Percentiles rank a stretch among this genome's conserved stretches.
Conservation (phyloP, 2,113 vertebrate genomes). For the Bubo bubo region DNA sequence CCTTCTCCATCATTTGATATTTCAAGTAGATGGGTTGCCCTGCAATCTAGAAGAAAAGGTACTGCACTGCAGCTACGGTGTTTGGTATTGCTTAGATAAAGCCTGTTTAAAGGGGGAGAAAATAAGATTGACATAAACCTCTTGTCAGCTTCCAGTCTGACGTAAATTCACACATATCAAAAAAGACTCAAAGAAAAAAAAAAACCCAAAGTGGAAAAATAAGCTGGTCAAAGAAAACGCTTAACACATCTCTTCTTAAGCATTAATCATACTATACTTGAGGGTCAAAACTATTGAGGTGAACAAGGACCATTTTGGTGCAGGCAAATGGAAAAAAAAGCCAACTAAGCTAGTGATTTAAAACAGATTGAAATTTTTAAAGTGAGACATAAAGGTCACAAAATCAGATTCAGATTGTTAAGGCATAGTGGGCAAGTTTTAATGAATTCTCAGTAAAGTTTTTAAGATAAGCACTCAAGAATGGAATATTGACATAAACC, state of each 20-base stretch:
- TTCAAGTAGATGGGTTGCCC: constrained; percentile 32
- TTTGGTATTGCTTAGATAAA: constrained; percentile 62
- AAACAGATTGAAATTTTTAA: constrained; percentile 54
- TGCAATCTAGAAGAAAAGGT: constrained; percentile 12
- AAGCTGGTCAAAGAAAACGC: constrained; percentile 52
- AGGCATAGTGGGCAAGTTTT: constrained; percentile 41
- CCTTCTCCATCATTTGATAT: constrained; percentile 34
- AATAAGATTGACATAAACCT: constrained; percentile 59
- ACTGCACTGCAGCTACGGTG: not conserved
- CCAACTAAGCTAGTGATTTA: constrained; percentile 14
- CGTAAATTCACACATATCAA: constrained; percentile 39
- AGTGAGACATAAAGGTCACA: constrained; percentile 56
- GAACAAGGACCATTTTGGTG: constrained; percentile 33
- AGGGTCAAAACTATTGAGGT: constrained; percentile 10
- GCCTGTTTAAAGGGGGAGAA: not conserved
- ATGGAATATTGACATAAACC: not conserved
- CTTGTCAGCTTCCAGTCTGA: constrained; percentile 42
- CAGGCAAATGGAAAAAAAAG: not conserved
- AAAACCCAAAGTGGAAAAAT: constrained; percentile 1
- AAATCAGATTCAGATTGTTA: constrained; percentile 34
- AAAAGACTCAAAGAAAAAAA: constrained; percentile 36
- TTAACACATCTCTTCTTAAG: constrained; percentile 29
- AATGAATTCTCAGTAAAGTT: constrained; percentile 55
- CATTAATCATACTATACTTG: constrained; percentile 39
- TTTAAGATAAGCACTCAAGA: not conserved